Percentiles rank a stretch among this genome's conserved stretches.
Evolutionary conservation across 2,888 invertebrate species (phyloP).

Genomic region (Phytoseiulus persimilis): DNA sequence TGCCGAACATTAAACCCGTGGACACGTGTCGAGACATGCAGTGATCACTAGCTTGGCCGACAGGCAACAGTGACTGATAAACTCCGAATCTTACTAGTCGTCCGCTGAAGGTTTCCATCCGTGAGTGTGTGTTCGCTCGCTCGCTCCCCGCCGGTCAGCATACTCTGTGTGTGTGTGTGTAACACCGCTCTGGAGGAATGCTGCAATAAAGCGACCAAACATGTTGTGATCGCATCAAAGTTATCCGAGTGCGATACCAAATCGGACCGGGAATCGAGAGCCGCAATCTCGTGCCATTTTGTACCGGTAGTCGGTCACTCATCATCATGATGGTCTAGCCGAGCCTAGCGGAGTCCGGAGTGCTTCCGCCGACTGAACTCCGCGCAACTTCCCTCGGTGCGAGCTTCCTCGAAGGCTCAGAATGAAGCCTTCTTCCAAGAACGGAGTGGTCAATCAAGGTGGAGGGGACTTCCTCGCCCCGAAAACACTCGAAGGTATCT

Average conservation of each 20-base stretch:
- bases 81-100: constrained; percentile 5
- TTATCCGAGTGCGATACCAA: neutral
- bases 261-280: neutral
- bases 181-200: neutral
- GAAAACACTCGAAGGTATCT: too few relatives aligned
- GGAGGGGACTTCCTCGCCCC: too few relatives aligned
- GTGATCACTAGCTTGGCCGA: constrained; percentile 5
- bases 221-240: neutral
- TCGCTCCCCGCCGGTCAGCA: neutral
- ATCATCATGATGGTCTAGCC: neutral
- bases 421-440: too few relatives aligned
- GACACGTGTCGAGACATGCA: neutral
- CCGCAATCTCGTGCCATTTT: neutral
- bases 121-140: neutral
- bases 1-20: constrained; percentile 5
- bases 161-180: neutral
- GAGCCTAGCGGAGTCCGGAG: too few relatives aligned
- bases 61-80: neutral
- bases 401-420: too few relatives aligned
- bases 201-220: neutral
- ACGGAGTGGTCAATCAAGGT: too few relatives aligned
- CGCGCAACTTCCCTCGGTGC: too few relatives aligned
- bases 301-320: neutral
- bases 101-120: neutral
- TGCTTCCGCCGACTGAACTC: too few relatives aligned